phyloP scores from a whole-genome alignment of 2,888 invertebrate species.

The Patella ulyssiponensis region DNA sequence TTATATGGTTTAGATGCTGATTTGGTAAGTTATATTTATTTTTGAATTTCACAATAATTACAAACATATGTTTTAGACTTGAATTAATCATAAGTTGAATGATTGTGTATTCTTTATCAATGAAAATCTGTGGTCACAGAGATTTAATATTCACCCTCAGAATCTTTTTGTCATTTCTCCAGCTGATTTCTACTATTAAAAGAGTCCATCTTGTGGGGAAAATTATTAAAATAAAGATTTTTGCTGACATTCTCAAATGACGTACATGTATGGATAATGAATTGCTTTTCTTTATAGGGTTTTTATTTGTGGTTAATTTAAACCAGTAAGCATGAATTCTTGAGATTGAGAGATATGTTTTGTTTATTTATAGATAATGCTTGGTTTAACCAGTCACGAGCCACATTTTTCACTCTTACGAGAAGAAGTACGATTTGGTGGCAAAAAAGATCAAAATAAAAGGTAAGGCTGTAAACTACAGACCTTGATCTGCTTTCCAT shows the following conservation, averaged over 20 bases:
- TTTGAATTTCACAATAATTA: not conserved
- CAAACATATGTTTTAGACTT: not conserved
- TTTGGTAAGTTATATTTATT: constrained; percentile 74
- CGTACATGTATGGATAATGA: too few relatives aligned
- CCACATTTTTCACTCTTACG: constrained; percentile 93
- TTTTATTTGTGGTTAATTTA: too few relatives aligned
- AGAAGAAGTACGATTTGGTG: constrained; percentile 84
- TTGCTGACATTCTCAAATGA: too few relatives aligned
- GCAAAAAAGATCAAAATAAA: constrained; percentile 67
- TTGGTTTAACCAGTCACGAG: constrained; percentile 95
- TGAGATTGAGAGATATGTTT: not conserved
- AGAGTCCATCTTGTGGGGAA: too few relatives aligned
- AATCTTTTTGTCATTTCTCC: not conserved
- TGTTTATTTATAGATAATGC: constrained; percentile 80
- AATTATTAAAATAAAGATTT: too few relatives aligned
- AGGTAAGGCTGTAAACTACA: constrained; percentile 40
- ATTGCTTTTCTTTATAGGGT: too few relatives aligned
- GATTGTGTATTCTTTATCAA: not conserved
- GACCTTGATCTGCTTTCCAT: too few relatives aligned
- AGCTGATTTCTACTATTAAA: too few relatives aligned
- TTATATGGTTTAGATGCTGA: constrained; percentile 98
- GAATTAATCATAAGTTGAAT: not conserved
- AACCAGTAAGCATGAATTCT: too few relatives aligned
- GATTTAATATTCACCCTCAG: too few relatives aligned
- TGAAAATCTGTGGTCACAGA: too few relatives aligned